Conservation (phyloP, 2,113 vertebrate genomes). For the Alectura lathami region DNA sequence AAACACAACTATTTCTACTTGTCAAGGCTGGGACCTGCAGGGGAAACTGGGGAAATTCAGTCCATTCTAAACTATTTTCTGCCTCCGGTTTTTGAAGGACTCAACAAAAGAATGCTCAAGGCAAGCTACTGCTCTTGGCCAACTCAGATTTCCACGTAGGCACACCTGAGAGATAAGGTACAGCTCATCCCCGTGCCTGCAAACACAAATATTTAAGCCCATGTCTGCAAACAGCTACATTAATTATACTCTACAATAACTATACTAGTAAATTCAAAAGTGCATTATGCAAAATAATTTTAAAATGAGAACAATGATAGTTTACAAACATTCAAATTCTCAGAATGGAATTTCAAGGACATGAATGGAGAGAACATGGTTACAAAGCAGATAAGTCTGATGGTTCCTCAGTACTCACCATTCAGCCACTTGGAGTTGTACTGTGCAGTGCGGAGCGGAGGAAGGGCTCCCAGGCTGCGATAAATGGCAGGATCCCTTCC, state of each 20-base stretch:
- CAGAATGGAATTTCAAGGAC: background rate
- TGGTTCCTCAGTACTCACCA: conserved; percentile 75
- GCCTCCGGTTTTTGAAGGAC: background rate
- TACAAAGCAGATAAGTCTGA: background rate
- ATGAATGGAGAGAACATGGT: rapidly evolving
- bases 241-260: background rate
- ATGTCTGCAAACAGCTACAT: background rate
- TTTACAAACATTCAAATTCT: background rate
- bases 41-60: background rate
- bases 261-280: background rate
- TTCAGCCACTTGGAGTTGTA: conserved; percentile 99
- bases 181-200: background rate
- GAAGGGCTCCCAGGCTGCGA: conserved; percentile 90
- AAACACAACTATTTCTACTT: background rate
- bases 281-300: background rate
- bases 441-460: conserved; percentile 93
- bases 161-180: background rate
- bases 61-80: background rate
- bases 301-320: background rate
- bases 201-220: background rate
- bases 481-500: conserved; percentile 97
- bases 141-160: background rate
- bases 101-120: background rate
- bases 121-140: background rate
- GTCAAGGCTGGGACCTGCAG: background rate